These are phyloP conservation scores for Hemaris fuciformis DNA, from an alignment of 2,888 invertebrate genomes.

Conservation along the genomic window DNA sequence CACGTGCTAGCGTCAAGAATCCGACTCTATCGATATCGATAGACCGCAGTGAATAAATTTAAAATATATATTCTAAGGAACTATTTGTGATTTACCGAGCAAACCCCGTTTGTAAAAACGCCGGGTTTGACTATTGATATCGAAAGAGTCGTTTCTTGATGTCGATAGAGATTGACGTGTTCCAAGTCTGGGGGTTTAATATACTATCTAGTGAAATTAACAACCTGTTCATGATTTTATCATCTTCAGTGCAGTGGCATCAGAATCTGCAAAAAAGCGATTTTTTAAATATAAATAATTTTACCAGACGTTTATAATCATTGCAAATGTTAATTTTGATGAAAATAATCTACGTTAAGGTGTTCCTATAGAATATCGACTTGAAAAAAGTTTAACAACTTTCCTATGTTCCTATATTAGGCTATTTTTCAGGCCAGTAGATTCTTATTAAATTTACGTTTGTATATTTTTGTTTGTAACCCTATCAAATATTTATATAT, in stretches of 20 bases:
- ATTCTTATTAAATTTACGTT: background rate
- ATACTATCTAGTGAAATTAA: constrained; percentile 36
- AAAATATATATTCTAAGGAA: constrained; percentile 1
- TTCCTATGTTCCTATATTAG: background rate
- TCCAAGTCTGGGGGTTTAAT: constrained; percentile 23
- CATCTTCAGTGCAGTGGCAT: constrained; percentile 28
- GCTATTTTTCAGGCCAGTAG: background rate
- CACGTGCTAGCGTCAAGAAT: constrained; percentile 25
- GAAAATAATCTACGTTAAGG: background rate
- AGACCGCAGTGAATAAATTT: constrained; percentile 17
- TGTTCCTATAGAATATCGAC: constrained; percentile 6
- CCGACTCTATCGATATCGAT: constrained; percentile 23
- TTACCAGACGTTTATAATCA: background rate
- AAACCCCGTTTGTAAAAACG: constrained; percentile 4
- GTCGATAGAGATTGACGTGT: constrained; percentile 1
- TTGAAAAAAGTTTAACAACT: background rate
- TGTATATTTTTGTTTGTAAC: background rate
- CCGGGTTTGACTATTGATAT: background rate
- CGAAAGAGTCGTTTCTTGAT: background rate
- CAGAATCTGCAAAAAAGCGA: constrained; percentile 28
- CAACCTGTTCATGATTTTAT: constrained; percentile 36
- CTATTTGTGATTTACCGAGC: constrained; percentile 9
- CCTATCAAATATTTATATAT: background rate
- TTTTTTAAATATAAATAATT: background rate
- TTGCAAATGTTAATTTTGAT: background rate